These are phyloP conservation scores for Metopia argyrocephala DNA, from an alignment of 2,888 invertebrate species.

Conservation along the genomic window DNA sequence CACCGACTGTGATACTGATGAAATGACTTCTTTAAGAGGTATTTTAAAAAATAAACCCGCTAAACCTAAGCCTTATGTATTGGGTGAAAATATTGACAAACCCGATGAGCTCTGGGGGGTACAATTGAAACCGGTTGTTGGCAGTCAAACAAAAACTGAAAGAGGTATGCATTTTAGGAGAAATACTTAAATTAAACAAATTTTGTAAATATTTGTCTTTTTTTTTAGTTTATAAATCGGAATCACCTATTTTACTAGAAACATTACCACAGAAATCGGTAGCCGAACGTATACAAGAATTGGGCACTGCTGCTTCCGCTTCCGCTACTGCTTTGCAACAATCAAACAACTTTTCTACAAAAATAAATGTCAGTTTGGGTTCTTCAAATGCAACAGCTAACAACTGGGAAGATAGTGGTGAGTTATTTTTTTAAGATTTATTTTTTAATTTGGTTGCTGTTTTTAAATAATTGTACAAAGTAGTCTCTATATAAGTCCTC, in stretches of 20 bases:
- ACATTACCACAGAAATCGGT: slow-evolving; percentile 73
- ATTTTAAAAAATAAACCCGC: slow-evolving; percentile 87
- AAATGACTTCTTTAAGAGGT: slow-evolving; percentile 82
- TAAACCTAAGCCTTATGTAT: slow-evolving; percentile 86
- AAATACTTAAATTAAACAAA: neutral
- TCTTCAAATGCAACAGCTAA: slow-evolving; percentile 61
- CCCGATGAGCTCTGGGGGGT: slow-evolving; percentile 80
- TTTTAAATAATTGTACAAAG: slow-evolving; percentile 43
- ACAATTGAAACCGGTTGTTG: slow-evolving; percentile 77
- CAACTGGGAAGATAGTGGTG: slow-evolving; percentile 70
- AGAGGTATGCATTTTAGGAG: slow-evolving; percentile 60
- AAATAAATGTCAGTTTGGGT: slow-evolving; percentile 80
- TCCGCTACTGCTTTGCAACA: no score
- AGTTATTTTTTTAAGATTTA: slow-evolving; percentile 43
- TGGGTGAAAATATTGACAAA: slow-evolving; percentile 83
- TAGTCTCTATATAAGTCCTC: slow-evolving; percentile 43
- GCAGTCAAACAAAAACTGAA: slow-evolving; percentile 43
- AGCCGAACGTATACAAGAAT: slow-evolving; percentile 79
- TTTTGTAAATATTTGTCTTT: slow-evolving; percentile 34
- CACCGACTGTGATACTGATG: slow-evolving; percentile 75
- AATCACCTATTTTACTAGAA: slow-evolving; percentile 53
- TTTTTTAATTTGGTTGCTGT: slow-evolving; percentile 51
- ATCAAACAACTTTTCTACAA: slow-evolving; percentile 81
- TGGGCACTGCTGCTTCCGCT: slow-evolving; percentile 67
- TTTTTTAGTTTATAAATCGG: slow-evolving; percentile 62